phyloP scores from a whole-genome alignment of 2,888 invertebrate species.

The Drosophila putrida region DNA sequence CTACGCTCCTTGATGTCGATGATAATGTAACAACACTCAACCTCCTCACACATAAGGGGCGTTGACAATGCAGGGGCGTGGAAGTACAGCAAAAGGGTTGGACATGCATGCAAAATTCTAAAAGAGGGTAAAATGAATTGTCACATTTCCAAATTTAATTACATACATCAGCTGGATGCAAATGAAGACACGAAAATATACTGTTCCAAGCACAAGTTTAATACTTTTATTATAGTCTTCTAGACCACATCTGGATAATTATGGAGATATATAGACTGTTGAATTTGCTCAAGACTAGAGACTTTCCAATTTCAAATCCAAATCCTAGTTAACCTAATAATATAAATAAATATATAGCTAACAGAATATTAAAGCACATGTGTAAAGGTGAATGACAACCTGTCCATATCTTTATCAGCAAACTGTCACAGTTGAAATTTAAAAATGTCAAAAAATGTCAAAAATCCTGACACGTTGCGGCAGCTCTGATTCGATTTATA shows the following conservation, averaged over 20 bases:
- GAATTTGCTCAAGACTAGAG: too few species aligned
- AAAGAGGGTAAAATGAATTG: constrained; percentile 64
- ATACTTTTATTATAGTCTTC: not conserved
- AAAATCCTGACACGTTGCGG: constrained; percentile 68
- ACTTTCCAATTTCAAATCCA: not conserved
- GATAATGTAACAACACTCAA: constrained; percentile 79
- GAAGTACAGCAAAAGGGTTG: constrained; percentile 67
- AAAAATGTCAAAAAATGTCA: constrained; percentile 82
- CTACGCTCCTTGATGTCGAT: constrained; percentile 60
- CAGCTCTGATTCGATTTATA: constrained; percentile 51
- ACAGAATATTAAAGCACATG: constrained; percentile 20
- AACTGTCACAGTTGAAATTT: constrained; percentile 79
- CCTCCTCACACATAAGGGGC: constrained; percentile 31
- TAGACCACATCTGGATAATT: not conserved
- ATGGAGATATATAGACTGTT: not conserved
- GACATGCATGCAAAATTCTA: constrained; percentile 47
- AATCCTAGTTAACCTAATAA: not conserved
- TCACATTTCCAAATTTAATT: constrained; percentile 83
- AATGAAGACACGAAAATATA: constrained; percentile 57
- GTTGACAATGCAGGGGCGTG: constrained; percentile 18
- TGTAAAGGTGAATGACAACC: constrained; percentile 9
- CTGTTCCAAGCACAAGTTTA: not conserved
- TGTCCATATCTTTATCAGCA: constrained; percentile 41
- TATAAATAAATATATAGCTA: not conserved
- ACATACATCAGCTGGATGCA: constrained; percentile 70